These are phyloP conservation scores for Acrocyrtus sp. DNA, from an alignment of 2,888 invertebrate genomes.

Conservation along the genomic window DNA sequence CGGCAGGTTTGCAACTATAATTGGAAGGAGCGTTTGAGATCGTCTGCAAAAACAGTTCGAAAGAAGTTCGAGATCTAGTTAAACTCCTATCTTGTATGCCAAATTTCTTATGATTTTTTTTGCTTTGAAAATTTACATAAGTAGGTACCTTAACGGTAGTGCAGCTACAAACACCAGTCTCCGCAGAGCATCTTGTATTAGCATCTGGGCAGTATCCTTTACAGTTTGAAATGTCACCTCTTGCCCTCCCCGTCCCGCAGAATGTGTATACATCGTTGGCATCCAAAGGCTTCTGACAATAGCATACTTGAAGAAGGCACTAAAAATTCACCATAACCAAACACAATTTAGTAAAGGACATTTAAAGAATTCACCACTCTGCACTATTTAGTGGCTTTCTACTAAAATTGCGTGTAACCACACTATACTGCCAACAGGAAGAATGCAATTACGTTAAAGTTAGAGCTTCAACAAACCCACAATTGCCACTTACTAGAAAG, in stretches of 20 bases:
- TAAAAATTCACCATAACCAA: slow-evolving; percentile 6
- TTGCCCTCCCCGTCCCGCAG: slow-evolving; percentile 42
- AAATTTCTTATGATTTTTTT: not conserved
- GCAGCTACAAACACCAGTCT: slow-evolving; percentile 54
- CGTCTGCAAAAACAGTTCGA: slow-evolving; percentile 17
- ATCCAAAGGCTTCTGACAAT: slow-evolving; percentile 30
- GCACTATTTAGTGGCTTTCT: too few relatives aligned
- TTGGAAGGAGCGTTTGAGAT: slow-evolving; percentile 31
- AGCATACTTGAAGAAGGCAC: not conserved
- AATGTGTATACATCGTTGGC: slow-evolving; percentile 53
- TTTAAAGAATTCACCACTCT: too few relatives aligned
- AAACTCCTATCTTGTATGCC: not conserved
- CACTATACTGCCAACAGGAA: too few relatives aligned
- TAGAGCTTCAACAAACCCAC: too few relatives aligned
- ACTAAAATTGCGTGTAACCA: too few relatives aligned
- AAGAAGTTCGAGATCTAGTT: not conserved
- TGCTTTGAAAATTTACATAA: not conserved
- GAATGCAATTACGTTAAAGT: too few relatives aligned
- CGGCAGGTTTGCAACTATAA: slow-evolving; percentile 48
- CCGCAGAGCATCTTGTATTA: slow-evolving; percentile 44
- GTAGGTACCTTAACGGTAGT: slow-evolving; percentile 42
- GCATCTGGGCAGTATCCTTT: slow-evolving; percentile 45
- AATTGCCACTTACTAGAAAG: too few relatives aligned
- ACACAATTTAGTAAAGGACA: not conserved
- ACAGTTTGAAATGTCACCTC: slow-evolving; percentile 44